Conservation (phyloP, 2,113 vertebrate species). For the Odontophorus gujanensis region DNA sequence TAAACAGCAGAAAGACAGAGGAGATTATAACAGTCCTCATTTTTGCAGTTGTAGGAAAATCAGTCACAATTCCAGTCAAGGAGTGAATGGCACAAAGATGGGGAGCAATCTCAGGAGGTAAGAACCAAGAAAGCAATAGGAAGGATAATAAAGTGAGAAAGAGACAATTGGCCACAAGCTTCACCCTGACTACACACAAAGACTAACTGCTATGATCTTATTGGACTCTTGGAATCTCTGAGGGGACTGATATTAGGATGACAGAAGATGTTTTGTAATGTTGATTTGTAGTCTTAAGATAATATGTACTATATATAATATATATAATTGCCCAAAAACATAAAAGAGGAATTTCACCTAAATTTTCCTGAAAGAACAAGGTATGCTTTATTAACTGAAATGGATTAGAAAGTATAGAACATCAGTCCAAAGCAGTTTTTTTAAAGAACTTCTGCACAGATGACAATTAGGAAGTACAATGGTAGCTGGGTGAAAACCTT, state of each 20-base stretch:
- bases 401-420: not conserved
- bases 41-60: not conserved
- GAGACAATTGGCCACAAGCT: accelerated
- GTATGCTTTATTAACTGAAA: not conserved
- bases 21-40: not conserved
- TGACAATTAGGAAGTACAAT: not conserved
- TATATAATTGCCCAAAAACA: not conserved
- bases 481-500: not conserved
- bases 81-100: not conserved
- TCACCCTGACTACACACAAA: not conserved
- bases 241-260: not conserved
- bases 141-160: not conserved
- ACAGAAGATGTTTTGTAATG: not conserved
- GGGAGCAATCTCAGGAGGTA: not conserved
- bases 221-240: not conserved
- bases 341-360: not conserved
- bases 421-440: not conserved
- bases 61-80: not conserved
- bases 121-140: not conserved
- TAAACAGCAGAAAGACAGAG: not conserved
- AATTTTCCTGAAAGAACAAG: not conserved
- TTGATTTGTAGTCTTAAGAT: not conserved
- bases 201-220: not conserved
- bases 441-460: not conserved
- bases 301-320: not conserved